Evolutionary conservation across 2,888 invertebrate genomes (phyloP).

Genomic region (Spodoptera littoralis): DNA sequence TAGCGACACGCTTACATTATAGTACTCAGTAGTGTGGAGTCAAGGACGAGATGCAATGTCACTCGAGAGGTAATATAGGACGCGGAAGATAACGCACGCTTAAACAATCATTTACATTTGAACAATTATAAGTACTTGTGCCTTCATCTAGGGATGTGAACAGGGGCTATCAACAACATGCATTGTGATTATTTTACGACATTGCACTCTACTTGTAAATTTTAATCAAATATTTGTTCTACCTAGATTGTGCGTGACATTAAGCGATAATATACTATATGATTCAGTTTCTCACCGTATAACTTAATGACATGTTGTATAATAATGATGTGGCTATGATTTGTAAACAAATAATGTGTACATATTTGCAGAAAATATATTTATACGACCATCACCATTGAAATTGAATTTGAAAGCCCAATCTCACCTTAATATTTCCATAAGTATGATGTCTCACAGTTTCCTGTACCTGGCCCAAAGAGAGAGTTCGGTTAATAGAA

Average conservation of each 20-base stretch:
- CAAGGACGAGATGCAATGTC: constrained; percentile 81
- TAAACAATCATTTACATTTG: constrained; percentile 49
- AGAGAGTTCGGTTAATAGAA: constrained; percentile 85
- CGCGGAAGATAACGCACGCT: constrained; percentile 68
- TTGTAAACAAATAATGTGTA: constrained; percentile 15
- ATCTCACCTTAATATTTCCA: constrained; percentile 91
- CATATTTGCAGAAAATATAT: constrained; percentile 17
- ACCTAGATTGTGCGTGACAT: constrained; percentile 13
- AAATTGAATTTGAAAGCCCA: constrained; percentile 70
- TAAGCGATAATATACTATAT: constrained; percentile 8
- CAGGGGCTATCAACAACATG: constrained; percentile 34
- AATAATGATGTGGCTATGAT: neutral
- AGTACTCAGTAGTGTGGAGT: constrained; percentile 68
- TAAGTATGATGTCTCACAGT: constrained; percentile 91
- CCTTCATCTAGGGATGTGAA: constrained; percentile 32
- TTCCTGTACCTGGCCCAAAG: constrained; percentile 92
- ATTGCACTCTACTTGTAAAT: constrained; percentile 5
- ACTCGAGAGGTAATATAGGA: constrained; percentile 67
- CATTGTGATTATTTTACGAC: constrained; percentile 28
- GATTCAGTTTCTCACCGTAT: constrained; percentile 5
- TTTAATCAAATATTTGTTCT: constrained; percentile 21
- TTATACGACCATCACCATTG: constrained; percentile 62
- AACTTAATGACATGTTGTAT: neutral
- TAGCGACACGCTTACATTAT: constrained; percentile 72
- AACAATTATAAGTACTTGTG: constrained; percentile 26